Evolutionary conservation across 2,113 vertebrate genomes (phyloP), one percentile per base, ranked within the genome.

Genomic region (Fulmarus glacialis): DNA sequence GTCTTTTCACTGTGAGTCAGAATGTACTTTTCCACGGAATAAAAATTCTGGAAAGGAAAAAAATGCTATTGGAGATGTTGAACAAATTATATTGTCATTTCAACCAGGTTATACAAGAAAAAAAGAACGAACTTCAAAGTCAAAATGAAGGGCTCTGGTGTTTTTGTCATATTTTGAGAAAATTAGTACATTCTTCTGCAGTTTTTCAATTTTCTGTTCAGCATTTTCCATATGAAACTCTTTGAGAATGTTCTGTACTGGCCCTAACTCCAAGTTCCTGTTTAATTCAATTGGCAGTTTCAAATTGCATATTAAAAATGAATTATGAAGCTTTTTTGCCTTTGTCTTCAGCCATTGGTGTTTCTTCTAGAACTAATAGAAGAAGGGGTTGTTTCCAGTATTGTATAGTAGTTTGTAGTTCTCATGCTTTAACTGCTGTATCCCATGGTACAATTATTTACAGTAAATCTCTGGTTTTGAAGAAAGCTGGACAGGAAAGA

Each of bases 1-100:
- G 87, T 89, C 68, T 87, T 87, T 97, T 96, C 7, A 15, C 63
- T 73, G 36, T 91, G 95, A 93, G 82, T 96, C 97, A 96, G 90
- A 97, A 97, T 92, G 95, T 95, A 90, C 96, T 96, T 97, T 97
- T 97, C 96, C 92, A 82, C 95, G 96, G 91, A 97, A 97, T 93
- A 94, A 96, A 94, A 97, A 79, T 71, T 90, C 80, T 92, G 88
- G 97, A 82, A 91, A 79, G 88, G 43, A 52, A 66, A 66, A 91
- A 95, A 74, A 40, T 5, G 87, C 83, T n/a, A 6, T 75, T 97
- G 94, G 92, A 95, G 96, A 89, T 19, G 38, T 63, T 94, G 86
- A 96, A 93, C 74, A 94, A 96, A 95, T 95, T 95, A 97, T 90
- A 96, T 93, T 95, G 90, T 93, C 80, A 4, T 96, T 95, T 97